phyloP scores from a whole-genome alignment of 1,140 invertebrate species.

The Whitmania pigra region DNA sequence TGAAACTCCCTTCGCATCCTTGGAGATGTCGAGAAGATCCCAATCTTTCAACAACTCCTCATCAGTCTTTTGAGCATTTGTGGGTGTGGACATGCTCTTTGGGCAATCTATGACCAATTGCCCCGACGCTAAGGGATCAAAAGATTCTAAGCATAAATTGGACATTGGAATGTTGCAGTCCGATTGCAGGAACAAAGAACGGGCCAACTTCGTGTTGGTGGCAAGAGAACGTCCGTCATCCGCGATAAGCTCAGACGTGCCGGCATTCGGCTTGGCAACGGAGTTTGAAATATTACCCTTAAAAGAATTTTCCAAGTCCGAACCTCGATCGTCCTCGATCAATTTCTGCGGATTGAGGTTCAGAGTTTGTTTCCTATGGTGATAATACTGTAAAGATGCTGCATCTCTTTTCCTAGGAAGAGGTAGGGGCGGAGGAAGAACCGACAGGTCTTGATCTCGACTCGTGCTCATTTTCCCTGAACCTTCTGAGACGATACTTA shows the following conservation, averaged over 20 bases:
- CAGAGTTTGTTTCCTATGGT: neutral
- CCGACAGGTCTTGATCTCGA: neutral
- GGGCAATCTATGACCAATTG: conserved; percentile 13
- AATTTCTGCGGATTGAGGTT: neutral
- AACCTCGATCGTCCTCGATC: neutral
- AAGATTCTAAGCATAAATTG: neutral
- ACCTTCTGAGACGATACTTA: neutral
- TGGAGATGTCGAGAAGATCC: conserved; percentile 5
- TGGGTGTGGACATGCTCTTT: neutral
- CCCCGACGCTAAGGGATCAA: conserved; percentile 12
- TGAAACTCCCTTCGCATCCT: too few relatives aligned
- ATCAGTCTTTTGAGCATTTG: neutral
- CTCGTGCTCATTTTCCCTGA: neutral
- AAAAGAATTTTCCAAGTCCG: neutral
- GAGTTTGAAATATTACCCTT: neutral
- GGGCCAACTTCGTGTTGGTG: neutral
- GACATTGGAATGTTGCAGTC: conserved; percentile 3
- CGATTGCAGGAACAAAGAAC: neutral
- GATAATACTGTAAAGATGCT: neutral
- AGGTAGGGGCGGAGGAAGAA: neutral
- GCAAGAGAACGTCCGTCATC: neutral
- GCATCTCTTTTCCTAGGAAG: neutral
- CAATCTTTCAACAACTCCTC: conserved; percentile 17
- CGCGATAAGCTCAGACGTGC: neutral
- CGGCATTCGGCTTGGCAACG: neutral